Evolutionary conservation across 1,140 invertebrate genomes (phyloP).

Genomic region (Belonocnema kinseyi): DNA sequence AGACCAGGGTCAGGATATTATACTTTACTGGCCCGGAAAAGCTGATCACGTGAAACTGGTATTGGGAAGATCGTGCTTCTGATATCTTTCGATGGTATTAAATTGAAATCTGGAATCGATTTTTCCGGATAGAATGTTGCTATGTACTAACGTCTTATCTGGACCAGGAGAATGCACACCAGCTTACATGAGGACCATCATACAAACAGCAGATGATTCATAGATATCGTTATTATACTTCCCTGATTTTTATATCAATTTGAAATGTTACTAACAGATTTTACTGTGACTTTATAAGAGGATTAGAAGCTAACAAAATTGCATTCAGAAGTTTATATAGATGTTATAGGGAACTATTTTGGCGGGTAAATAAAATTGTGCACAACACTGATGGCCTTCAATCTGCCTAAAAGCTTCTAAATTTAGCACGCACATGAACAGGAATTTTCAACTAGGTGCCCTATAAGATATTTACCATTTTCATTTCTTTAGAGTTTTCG

Average conservation of each 20-base stretch:
- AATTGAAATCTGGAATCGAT: constrained; percentile 73
- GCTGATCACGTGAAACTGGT: constrained; percentile 65
- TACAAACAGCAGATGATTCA: not conserved
- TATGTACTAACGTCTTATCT: constrained; percentile 7
- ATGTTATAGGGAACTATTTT: no score
- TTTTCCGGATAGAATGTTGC: constrained; percentile 40
- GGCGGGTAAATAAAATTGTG: no score
- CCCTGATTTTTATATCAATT: not conserved
- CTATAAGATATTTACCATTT: no score
- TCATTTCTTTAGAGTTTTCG: no score
- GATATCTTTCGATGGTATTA: constrained; percentile 66
- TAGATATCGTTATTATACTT: not conserved
- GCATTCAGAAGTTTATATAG: no score
- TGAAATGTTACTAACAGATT: not conserved
- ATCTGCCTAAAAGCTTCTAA: no score
- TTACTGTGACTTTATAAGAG: not conserved
- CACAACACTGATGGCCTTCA: no score
- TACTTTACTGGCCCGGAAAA: constrained; percentile 29
- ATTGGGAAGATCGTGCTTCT: constrained; percentile 62
- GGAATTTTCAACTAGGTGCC: no score
- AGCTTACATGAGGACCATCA: not conserved
- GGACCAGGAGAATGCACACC: not conserved
- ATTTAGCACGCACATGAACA: no score
- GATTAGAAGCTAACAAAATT: not conserved
- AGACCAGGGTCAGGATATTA: not conserved